These are phyloP conservation scores for Bos taurus DNA, from an alignment of 2,113 vertebrate species.

Conservation along the genomic window ARS-UCD2.0 NC_037331.1:72130501-72131000, in stretches of 20 bases:
- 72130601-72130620: background rate
- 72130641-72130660: background rate
- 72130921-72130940: fast-evolving
- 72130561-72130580: background rate
- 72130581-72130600: background rate
- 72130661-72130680: background rate
- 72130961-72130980: background rate
- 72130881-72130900: background rate
- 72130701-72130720: background rate
- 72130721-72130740: background rate
- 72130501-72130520: background rate
- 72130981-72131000: background rate
- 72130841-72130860: background rate
- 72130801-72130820: background rate
- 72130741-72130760: background rate
- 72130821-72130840: background rate
- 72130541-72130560: background rate
- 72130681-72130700: background rate
- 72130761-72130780: background rate
- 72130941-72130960: background rate
- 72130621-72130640: background rate
- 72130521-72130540: background rate
- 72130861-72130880: background rate
- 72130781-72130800: background rate
- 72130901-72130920: background rate